A percentile compares a stretch with the other conserved stretches of the same genome.
Evolutionary conservation across 2,888 invertebrate genomes (phyloP).

Genomic region (Drosophila pseudotakahashii): DNA sequence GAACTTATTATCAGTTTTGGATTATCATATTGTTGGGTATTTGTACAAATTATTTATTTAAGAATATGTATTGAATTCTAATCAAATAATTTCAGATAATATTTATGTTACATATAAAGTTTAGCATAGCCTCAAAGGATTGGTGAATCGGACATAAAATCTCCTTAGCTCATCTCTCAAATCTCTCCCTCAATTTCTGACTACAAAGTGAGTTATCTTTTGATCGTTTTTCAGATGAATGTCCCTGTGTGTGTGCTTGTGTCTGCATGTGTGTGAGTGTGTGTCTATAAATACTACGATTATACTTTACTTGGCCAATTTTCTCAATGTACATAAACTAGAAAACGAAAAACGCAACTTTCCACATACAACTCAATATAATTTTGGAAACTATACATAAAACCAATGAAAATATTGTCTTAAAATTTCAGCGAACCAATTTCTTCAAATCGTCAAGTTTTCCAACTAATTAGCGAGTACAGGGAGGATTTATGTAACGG

Average conservation of each 20-base stretch:
- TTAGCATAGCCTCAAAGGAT: background rate
- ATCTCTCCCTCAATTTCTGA: conserved; percentile 34
- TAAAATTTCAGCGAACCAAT: conserved; percentile 20
- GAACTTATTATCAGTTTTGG: conserved; percentile 1
- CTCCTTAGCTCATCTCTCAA: background rate
- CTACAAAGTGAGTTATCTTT: conserved; percentile 2
- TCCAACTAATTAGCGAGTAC: conserved; percentile 25
- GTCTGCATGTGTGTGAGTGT: conserved; percentile 42
- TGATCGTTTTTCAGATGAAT: conserved; percentile 31
- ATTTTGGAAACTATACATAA: background rate
- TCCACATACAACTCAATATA: conserved; percentile 12
- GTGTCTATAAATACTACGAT: conserved; percentile 21
- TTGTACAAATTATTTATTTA: background rate
- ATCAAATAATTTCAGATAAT: background rate
- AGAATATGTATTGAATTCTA: background rate
- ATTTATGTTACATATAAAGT: conserved; percentile 1
- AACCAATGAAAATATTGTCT: background rate
- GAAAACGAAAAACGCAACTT: conserved; percentile 11
- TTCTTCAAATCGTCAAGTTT: conserved; percentile 14
- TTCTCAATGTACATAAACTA: conserved; percentile 3
- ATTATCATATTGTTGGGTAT: background rate
- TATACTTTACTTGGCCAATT: conserved; percentile 39
- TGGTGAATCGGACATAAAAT: conserved; percentile 4
- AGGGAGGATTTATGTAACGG: conserved; percentile 23
- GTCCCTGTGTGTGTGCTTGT: conserved; percentile 22